These are phyloP conservation scores for Dendrophyllia cribrosa DNA, from an alignment of 64 coral and sea anemone species.

Conservation along the genomic window DNA sequence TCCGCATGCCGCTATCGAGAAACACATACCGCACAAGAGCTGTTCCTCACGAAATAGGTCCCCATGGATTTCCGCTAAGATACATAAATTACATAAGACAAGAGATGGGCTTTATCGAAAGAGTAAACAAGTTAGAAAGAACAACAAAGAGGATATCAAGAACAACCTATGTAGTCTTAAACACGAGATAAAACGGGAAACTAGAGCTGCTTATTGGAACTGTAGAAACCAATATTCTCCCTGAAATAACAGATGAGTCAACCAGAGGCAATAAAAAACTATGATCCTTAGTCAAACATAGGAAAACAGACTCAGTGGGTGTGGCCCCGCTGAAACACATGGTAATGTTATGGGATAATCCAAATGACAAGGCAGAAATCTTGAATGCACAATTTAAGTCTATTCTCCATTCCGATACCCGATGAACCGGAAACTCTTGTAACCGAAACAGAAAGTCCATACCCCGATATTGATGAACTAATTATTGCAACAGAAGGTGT, in stretches of 20 bases:
- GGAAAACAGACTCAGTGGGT: conserved; percentile 59
- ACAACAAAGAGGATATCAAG: conserved; percentile 15
- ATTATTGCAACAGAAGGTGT: conserved; percentile 23
- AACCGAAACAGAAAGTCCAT: background rate
- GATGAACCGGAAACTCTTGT: background rate
- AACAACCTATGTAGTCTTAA: conserved; percentile 3
- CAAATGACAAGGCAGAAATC: conserved; percentile 67
- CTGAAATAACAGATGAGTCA: background rate
- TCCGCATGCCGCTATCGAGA: conserved; percentile 38
- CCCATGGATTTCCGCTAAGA: conserved; percentile 48
- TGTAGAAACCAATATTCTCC: background rate
- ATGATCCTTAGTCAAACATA: conserved; percentile 59
- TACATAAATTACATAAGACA: conserved; percentile 9
- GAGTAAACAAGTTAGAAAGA: conserved; percentile 8
- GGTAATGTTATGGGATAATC: conserved; percentile 49
- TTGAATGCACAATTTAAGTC: conserved; percentile 69
- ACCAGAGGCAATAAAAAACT: background rate
- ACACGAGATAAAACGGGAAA: background rate
- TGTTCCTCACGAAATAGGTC: conserved; percentile 31
- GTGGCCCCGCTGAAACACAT: conserved; percentile 54
- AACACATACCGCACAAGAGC: conserved; percentile 37
- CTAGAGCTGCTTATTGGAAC: background rate
- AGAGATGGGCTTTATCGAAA: conserved; percentile 19
- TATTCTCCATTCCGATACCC: background rate
- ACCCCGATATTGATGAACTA: conserved; percentile 26